Evolutionary conservation across 2,888 invertebrate genomes (phyloP), one percentile per base, ranked within the genome.

Genomic region (Trachelus stipa): DNA sequence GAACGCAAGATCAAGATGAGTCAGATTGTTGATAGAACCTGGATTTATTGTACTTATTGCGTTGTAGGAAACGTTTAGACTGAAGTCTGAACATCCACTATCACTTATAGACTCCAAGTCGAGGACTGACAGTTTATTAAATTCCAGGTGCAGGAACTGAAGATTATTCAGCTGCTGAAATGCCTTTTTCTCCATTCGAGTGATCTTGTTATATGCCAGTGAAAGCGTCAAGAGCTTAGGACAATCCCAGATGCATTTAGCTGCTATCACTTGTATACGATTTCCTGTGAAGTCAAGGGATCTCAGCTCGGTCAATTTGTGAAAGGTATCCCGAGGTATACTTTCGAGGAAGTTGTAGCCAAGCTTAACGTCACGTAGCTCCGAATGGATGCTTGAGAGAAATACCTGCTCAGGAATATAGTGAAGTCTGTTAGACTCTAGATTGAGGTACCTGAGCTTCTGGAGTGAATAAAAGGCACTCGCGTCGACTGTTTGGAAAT

Each of bases 1-100:
- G 91, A 96, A 96, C 80, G 97, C 96, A 85, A 98, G 92, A 91
- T 97, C 97, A 84, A 98, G 92, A 88, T 96, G 96, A 88, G 97
- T 97, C 82, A 97, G 91, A 87, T 94, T 95, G 90, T 94, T 94
- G 73, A 93, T 92, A 34, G 35, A 73, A 23, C 74, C 74, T n/a
- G 34, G 37, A 80, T 95, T 95, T 83, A 98, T 91, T 73, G 93
- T 92, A 11, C 93, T 93, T 56, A 98, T 94, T 80, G 94, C 94
- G 88, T 98, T 98, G 90, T 95, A 94, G 12, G 97, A 97, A 71
- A 97, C 93, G 88, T 97, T 97, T 76, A 97, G 92, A 12, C 94
- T 94, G 84, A 97, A 93, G 81, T 94, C 94, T 9, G 93, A 91
- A 82, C 94, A 89, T 4, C 91, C 91, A 30, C 89, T 85, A 12